Evolutionary conservation across 1,140 invertebrate genomes (phyloP).

Genomic region (Homarus americanus): DNA sequence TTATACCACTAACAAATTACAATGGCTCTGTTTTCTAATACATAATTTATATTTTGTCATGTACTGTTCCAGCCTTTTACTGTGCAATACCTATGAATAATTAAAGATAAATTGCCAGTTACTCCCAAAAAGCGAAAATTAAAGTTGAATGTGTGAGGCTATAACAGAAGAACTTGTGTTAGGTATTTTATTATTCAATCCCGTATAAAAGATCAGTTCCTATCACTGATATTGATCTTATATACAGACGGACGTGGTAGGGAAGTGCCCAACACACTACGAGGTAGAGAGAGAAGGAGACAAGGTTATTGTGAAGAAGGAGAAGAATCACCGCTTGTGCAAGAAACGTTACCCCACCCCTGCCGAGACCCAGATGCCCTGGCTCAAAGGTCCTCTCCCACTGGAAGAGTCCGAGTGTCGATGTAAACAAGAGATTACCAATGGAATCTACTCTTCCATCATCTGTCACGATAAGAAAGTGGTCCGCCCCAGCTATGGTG

Average conservation of each 20-base stretch:
- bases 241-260: slow-evolving; percentile 64
- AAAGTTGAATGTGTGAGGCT: too few species aligned
- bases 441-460: slow-evolving; percentile 37
- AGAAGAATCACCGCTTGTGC: slow-evolving; percentile 65
- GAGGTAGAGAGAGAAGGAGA: slow-evolving; percentile 27
- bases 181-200: too few species aligned
- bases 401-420: slow-evolving; percentile 45
- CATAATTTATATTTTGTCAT: too few species aligned
- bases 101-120: too few species aligned
- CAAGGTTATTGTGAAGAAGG: slow-evolving; percentile 36
- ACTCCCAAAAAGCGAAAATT: too few species aligned
- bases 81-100: too few species aligned
- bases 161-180: too few species aligned
- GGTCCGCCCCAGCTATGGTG: slow-evolving; percentile 52
- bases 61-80: too few species aligned
- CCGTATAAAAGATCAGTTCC: too few species aligned
- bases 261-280: slow-evolving; percentile 62
- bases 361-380: slow-evolving; percentile 25
- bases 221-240: not conserved
- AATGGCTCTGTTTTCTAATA: too few species aligned
- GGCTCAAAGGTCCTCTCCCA: slow-evolving; percentile 63
- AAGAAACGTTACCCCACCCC: slow-evolving; percentile 44
- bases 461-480: slow-evolving; percentile 60
- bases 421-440: slow-evolving; percentile 52
- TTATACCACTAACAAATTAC: too few species aligned